Evolutionary conservation across 2,888 invertebrate genomes (phyloP), one percentile per base, ranked within the genome.

Genomic region (Orchesella flavescens): DNA sequence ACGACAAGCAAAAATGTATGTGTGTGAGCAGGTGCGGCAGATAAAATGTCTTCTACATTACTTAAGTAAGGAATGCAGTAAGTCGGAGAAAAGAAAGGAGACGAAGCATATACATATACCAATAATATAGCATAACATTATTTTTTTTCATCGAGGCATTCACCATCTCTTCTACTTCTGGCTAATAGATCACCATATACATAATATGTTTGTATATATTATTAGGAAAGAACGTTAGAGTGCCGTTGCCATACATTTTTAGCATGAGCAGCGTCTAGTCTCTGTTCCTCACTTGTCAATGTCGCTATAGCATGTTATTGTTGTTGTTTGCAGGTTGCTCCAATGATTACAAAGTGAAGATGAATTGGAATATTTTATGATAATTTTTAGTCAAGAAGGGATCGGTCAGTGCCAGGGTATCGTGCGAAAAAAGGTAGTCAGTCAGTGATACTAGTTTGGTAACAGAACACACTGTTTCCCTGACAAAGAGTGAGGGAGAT

Each of bases 21-120:
- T 34, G 7, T 72, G 78, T 63, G 61, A 78, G 79, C 79, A 79
- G 79, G 79, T 79, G 79, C 55, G 72, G 23, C 53, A 49, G 68
- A 43, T 76, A 69, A 61, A 69, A 69, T 61, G 61, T 68, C 17
- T 23, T n/a, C 46, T 63, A 19, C 34, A 61, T 63, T 17, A 59
- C 74, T 63, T 21, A 66, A 65, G 43, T 34, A 23, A 77, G 69
- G 77, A 77, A 77, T 77, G 77, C 24, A 68, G 53, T 43, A 63
- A 46, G 63, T 74, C 59, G 43, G 43, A 43, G 44, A 19, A 46
- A 69, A n/a, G 24, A 55, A 43, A 55, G 57, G n/a, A 61, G 61
- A 17, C 34, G 34, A 2, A 34, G 34, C 34, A 34, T 34, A 34
- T 34, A 34, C 34, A 34, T 7, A 34, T 7, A 34, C 34, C 34